A percentile compares a stretch with the other conserved stretches of the same genome.
These are phyloP conservation scores for Deilephila porcellus DNA, from an alignment of 2,888 invertebrate species.

Conservation along the genomic window DNA sequence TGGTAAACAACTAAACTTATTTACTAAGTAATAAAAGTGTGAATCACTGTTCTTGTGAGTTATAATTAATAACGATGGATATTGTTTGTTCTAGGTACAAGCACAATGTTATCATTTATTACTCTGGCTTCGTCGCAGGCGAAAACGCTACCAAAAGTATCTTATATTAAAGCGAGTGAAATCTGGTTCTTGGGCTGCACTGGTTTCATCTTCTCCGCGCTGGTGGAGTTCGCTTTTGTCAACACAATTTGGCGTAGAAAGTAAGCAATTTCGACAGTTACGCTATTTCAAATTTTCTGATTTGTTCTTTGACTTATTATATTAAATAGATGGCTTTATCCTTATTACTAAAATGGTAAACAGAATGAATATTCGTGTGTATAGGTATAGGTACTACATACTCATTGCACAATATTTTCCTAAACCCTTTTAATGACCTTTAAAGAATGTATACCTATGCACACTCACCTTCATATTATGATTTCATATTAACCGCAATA, in stretches of 20 bases:
- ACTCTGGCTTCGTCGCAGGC: conserved; percentile 93
- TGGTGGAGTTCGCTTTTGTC: conserved; percentile 95
- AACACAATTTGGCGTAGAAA: conserved; percentile 94
- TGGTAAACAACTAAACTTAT: conserved; percentile 72
- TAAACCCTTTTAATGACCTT: neutral
- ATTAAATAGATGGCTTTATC: neutral
- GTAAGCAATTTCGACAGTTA: conserved; percentile 78
- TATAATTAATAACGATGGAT: neutral
- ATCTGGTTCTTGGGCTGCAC: conserved; percentile 95
- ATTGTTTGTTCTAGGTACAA: conserved; percentile 86
- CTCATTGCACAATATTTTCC: neutral
- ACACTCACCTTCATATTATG: neutral
- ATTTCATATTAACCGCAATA: neutral
- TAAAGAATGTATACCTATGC: no score
- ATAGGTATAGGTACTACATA: neutral
- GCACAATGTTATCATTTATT: conserved; percentile 94
- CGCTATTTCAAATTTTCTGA: neutral
- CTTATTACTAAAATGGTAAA: neutral
- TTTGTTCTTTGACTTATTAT: no score
- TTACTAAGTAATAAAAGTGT: neutral
- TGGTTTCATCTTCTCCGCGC: conserved; percentile 92
- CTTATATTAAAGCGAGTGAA: conserved; percentile 95
- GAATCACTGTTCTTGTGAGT: neutral
- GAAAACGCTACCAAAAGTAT: conserved; percentile 94
- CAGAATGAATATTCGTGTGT: neutral